Percentiles rank a stretch among this genome's conserved stretches.
These are phyloP conservation scores for Lasioglossum zephyrum DNA, from an alignment of 2,888 invertebrate species.

Conservation along the genomic window DNA sequence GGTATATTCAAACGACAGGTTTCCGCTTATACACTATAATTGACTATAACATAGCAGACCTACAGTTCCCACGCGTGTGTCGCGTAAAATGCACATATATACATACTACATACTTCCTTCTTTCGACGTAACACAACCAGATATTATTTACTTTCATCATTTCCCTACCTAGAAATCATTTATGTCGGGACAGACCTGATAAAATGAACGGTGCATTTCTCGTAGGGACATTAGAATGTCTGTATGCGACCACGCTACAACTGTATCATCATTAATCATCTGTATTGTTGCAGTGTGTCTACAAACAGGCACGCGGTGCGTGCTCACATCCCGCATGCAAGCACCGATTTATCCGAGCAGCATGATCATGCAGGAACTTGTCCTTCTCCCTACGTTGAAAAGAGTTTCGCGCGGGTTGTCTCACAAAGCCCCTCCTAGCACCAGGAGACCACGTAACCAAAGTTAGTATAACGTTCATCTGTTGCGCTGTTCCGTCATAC, in stretches of 20 bases:
- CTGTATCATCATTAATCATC: constrained; percentile 4
- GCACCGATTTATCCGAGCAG: constrained; percentile 76
- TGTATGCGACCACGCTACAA: not conserved
- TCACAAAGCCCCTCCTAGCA: constrained; percentile 82
- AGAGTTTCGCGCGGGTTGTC: constrained; percentile 84
- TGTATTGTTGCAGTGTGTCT: constrained; percentile 14
- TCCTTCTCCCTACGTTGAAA: constrained; percentile 72
- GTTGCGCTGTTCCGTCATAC: constrained; percentile 80
- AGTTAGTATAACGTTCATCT: constrained; percentile 31
- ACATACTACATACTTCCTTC: not conserved
- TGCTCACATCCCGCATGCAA: constrained; percentile 84
- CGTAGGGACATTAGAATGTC: not conserved
- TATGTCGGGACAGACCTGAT: not conserved
- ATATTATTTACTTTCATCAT: not conserved
- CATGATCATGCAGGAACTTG: constrained; percentile 62
- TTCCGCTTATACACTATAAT: not conserved
- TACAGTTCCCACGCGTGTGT: not conserved
- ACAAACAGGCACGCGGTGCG: constrained; percentile 74
- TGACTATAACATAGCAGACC: not conserved
- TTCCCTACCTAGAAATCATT: not conserved
- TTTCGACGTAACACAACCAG: not conserved
- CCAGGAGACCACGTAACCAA: constrained; percentile 74
- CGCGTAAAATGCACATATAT: not conserved
- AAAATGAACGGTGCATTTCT: not conserved
- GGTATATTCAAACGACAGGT: not conserved